phyloP scores from a whole-genome alignment of 2,113 vertebrate genomes.

The Pongo abelii region DNA sequence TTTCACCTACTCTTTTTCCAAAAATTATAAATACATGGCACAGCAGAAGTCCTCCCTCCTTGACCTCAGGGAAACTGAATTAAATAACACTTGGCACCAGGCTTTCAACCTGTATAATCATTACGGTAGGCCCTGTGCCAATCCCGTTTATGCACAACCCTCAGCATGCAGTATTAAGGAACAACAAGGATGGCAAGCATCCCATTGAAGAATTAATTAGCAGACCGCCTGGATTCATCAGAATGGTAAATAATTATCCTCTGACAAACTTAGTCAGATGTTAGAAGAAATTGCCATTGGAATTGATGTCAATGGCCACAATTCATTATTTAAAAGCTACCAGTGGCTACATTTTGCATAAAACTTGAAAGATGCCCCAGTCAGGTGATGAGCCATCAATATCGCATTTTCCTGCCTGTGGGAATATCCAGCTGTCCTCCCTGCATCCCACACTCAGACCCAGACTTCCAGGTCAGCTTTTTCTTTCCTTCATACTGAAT shows the following conservation, averaged over 20 bases:
- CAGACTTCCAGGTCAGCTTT: background rate
- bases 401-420: background rate
- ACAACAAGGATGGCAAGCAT: constrained; percentile 51
- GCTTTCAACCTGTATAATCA: constrained; percentile 54
- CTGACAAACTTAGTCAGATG: constrained; percentile 66
- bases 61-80: constrained; percentile 74
- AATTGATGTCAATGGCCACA: constrained; percentile 25
- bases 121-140: constrained; percentile 70
- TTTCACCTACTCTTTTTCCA: constrained; percentile 12
- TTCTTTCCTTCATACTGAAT: background rate
- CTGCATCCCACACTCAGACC: background rate
- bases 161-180: constrained; percentile 28
- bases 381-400: background rate
- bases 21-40: constrained; percentile 56
- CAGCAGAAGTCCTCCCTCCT: constrained; percentile 34
- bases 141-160: background rate
- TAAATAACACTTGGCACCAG: constrained; percentile 69
- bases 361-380: background rate
- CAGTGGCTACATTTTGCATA: background rate
- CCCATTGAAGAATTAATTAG: constrained; percentile 75
- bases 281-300: constrained; percentile 47
- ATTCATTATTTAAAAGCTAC: constrained; percentile 49
- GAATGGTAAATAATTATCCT: constrained; percentile 66
- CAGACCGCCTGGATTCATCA: constrained; percentile 71
- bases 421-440: background rate